Conservation (phyloP, 2,888 invertebrate genomes). For the Chloroclystis v-ata region DNA sequence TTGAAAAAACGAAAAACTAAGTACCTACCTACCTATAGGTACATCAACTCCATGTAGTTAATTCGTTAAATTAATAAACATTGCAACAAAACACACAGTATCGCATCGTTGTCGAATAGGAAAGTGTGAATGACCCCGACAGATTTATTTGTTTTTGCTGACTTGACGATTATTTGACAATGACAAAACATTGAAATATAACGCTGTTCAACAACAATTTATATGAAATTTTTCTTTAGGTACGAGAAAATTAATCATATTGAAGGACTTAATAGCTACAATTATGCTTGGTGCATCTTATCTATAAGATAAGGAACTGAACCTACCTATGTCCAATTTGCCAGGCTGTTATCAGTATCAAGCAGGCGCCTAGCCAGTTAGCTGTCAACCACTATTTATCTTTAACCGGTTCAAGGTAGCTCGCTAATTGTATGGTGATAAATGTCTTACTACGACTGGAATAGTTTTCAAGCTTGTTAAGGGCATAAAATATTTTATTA, state of each 20-base stretch:
- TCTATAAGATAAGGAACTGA: not conserved
- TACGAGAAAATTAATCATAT: too few relatives aligned
- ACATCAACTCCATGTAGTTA: too few relatives aligned
- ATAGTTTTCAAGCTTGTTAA: slow-evolving; percentile 4
- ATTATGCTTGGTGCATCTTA: too few relatives aligned
- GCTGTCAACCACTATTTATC: slow-evolving; percentile 50
- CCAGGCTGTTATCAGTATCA: slow-evolving; percentile 50
- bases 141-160: slow-evolving; percentile 29
- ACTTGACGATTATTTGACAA: slow-evolving; percentile 26
- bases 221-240: not conserved
- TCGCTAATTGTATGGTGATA: slow-evolving; percentile 51
- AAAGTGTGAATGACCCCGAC: slow-evolving; percentile 24
- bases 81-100: not conserved
- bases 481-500: not conserved
- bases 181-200: slow-evolving; percentile 19
- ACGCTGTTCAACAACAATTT: not conserved
- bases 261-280: too few relatives aligned
- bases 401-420: slow-evolving; percentile 40
- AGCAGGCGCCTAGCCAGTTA: slow-evolving; percentile 46
- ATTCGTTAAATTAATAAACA: too few relatives aligned
- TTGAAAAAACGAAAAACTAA: too few relatives aligned
- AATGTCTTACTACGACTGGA: slow-evolving; percentile 30
- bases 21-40: too few relatives aligned
- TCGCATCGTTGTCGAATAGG: slow-evolving; percentile 15
- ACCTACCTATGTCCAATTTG: slow-evolving; percentile 39